Conservation (phyloP, 2,888 invertebrate species). For the Spilosoma lubricipeda region DNA sequence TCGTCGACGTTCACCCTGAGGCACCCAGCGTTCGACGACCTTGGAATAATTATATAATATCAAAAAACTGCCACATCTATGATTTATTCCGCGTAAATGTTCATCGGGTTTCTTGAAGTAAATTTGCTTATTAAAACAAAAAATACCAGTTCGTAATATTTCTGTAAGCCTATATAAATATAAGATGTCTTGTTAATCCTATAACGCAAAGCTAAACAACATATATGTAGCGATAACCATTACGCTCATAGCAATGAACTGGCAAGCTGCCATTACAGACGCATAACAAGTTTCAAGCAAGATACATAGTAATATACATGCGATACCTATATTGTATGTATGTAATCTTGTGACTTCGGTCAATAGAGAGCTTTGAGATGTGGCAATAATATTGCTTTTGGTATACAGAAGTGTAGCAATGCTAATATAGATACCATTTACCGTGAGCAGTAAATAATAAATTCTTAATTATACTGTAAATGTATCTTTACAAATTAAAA, state of each 20-base stretch:
- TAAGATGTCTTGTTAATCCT: neutral
- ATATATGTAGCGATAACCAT: slow-evolving; percentile 25
- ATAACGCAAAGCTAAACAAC: slow-evolving; percentile 11
- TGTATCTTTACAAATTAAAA: neutral
- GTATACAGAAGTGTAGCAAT: neutral
- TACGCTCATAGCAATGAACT: slow-evolving; percentile 24
- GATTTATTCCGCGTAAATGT: too few species aligned
- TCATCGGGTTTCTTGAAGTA: neutral
- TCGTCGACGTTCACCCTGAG: too few species aligned
- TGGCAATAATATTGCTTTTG: neutral
- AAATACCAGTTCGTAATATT: neutral
- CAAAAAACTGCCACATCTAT: too few species aligned
- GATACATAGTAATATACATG: slow-evolving; percentile 14
- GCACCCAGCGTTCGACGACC: too few species aligned
- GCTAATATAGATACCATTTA: neutral
- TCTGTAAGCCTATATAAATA: neutral
- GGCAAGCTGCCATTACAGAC: slow-evolving; percentile 38
- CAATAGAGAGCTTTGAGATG: neutral
- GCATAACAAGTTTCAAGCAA: slow-evolving; percentile 19
- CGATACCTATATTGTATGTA: neutral
- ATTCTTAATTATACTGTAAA: neutral
- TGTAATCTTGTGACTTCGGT: neutral
- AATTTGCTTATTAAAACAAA: neutral
- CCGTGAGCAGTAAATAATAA: too few species aligned
- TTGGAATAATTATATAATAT: too few species aligned